phyloP scores from a whole-genome alignment of 1,140 invertebrate genomes.

The Panagrolaimus sp. region DNA sequence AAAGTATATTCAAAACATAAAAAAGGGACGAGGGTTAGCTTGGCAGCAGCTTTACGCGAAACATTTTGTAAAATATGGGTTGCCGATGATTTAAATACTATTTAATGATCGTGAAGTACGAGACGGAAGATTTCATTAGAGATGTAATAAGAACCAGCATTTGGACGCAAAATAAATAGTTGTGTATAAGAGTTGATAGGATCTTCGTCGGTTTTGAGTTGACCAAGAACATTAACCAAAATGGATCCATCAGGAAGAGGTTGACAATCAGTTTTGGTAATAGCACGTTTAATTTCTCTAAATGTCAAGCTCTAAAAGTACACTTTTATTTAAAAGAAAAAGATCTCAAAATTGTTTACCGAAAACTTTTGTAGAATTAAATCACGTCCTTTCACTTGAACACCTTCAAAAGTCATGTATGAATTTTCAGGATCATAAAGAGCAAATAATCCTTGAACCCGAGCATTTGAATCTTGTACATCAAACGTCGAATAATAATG shows the following conservation, averaged over 20 bases:
- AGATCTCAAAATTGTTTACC: constrained; percentile 29
- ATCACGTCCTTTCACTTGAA: constrained; percentile 49
- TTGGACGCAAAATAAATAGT: constrained; percentile 52
- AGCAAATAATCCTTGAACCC: constrained; percentile 39
- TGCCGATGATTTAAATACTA: constrained; percentile 5
- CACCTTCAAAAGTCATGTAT: constrained; percentile 58
- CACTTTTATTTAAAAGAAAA: constrained; percentile 21
- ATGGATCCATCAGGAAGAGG: constrained; percentile 57
- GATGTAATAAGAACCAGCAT: constrained; percentile 54
- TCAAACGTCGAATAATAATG: constrained; percentile 58
- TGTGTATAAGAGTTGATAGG: constrained; percentile 57
- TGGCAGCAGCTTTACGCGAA: constrained; percentile 3
- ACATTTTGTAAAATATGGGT: background rate
- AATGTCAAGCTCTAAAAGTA: constrained; percentile 54
- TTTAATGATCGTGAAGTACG: constrained; percentile 55
- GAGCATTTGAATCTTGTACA: constrained; percentile 39
- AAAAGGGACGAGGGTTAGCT: constrained; percentile 12
- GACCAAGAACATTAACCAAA: constrained; percentile 55
- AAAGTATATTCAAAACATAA: constrained; percentile 26
- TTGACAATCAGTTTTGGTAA: constrained; percentile 58
- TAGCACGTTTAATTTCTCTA: constrained; percentile 49
- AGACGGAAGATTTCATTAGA: constrained; percentile 59
- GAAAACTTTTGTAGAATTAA: constrained; percentile 56
- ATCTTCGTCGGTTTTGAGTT: constrained; percentile 59
- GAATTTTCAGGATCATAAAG: constrained; percentile 57